Evolutionary conservation across 2,113 vertebrate genomes (phyloP), one percentile per base, ranked within the genome.

Genomic region (Boulengeromyrus knoepffleri): DNA sequence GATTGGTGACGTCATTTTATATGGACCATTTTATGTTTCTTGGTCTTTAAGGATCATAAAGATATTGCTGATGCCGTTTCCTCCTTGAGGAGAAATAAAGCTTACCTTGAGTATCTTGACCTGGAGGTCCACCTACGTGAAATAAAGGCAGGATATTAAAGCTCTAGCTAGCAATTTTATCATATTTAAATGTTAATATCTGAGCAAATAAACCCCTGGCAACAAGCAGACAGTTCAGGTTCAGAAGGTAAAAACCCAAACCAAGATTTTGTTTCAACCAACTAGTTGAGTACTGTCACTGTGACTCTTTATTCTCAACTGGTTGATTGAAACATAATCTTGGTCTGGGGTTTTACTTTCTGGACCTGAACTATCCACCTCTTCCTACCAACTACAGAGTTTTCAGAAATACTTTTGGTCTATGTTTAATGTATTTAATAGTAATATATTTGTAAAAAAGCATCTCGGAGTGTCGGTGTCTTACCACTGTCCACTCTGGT

Each of bases 401-500:
- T 15, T 39, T 70, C 17, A 80, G 36, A 80, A 80, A 80, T 80
- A 39, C 74, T 39, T 80, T 80, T 42, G 5, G 31, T 19, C 36
- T 27, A n/a, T 85, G 1, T 85, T 85, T 45, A 49, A 9, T 31
- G 62, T 5, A 31, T 70, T 13, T 47, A 47, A 85, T 36, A 62
- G 2, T 2, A 87, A 39, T 87, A 52, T 52, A 31, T 31, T 53
- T 87, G 50, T 36, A 7, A 42, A 5, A 50, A 58, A 39, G 36
- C 15, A 90, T 87, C 47, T 46, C 9, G 42, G 17, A 49, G 19
- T 2, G 42, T 52, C 45, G 45, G 21, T 46, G 46, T 87, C 91
- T 93, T 87, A 96, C 95, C 93, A 0, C 0, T 85, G 8, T 13
- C 92, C 45, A 85, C 19, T 85, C 36, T 89, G 46, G 90, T 91